Evolutionary conservation across 2,888 invertebrate genomes (phyloP), one percentile per base, ranked within the genome.

Genomic region (Alviniconcha strummeri): DNA sequence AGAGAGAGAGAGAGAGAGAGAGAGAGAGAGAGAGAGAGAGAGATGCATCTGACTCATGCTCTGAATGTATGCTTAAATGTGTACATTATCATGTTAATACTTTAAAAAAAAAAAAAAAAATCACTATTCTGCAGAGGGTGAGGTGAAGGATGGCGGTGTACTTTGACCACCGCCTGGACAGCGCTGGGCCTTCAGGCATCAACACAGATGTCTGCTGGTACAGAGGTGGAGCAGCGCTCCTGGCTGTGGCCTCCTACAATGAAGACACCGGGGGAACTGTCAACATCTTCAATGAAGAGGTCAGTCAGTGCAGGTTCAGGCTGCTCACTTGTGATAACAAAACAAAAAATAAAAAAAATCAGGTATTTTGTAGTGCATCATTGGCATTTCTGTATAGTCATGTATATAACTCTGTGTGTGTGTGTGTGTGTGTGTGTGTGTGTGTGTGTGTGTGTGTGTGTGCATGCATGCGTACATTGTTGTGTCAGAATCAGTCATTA

Each of bases 241-340:
- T 98, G 80, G 98, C 98, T 52, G 96, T 98, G 7, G 97, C 97
- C 9, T 96, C 97, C 5, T 97, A 96, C 93, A 97, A 96, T 89
- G 97, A 97, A 93, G 97, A 97, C 88, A 96, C 96, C 91, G 98
- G 98, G 56, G 98, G 98, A 87, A 96, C 96, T 88, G 96, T 98
- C 5, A 96, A 96, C 71, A 96, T 98, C 88, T 98, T 97, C 92
- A 96, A 97, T 91, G 98, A 98, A 94, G 95, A 96, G 93, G 97
- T 97, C 94, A 94, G 95, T n/a, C 69, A n/a, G 69, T 17, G 69
- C 17, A 6, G 69, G 60, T 60, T 17, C 36, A 76, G 11, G 76
- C 4, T 13, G 17, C 52, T 36, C 55, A 56, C 7, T 4, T 36
- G 17, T 54, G 36, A 19, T n/a, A 79, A n/a, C n/a, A 57, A 57